Percentiles rank a stretch among this genome's conserved stretches.
Conservation (phyloP, 1,140 invertebrate species). For the Papilio helenus region DNA sequence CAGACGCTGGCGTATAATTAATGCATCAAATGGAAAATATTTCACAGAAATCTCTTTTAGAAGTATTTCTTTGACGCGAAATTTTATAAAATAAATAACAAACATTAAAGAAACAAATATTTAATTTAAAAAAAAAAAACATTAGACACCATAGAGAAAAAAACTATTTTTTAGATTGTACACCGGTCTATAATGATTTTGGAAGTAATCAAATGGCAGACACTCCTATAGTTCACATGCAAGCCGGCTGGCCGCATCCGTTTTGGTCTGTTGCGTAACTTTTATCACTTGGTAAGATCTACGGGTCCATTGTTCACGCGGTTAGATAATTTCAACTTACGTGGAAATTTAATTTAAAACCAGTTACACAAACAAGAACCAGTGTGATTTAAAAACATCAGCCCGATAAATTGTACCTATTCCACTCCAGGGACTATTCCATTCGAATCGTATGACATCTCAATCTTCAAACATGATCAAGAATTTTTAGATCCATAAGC, state of each 20-base stretch:
- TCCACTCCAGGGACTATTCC: too few relatives aligned
- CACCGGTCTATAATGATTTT: background rate
- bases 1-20: background rate
- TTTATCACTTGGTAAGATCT: constrained; percentile 2
- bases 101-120: too few relatives aligned
- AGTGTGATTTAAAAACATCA: too few relatives aligned
- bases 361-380: background rate
- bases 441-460: background rate
- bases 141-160: background rate
- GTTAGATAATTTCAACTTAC: constrained; percentile 5
- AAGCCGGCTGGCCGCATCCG: background rate
- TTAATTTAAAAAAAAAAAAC: background rate
- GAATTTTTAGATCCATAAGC: too few relatives aligned
- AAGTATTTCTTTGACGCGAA: background rate
- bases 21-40: background rate
- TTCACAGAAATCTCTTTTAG: background rate
- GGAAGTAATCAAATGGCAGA: background rate
- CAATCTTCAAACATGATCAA: too few relatives aligned
- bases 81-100: background rate
- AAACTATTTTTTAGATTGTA: too few relatives aligned
- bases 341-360: constrained; percentile 12
- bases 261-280: constrained; percentile 20
- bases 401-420: too few relatives aligned
- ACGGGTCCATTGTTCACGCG: background rate
- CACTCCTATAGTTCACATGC: background rate